Evolutionary conservation across 2,888 invertebrate genomes (phyloP).

Genomic region (Gisinianus flammeolus): DNA sequence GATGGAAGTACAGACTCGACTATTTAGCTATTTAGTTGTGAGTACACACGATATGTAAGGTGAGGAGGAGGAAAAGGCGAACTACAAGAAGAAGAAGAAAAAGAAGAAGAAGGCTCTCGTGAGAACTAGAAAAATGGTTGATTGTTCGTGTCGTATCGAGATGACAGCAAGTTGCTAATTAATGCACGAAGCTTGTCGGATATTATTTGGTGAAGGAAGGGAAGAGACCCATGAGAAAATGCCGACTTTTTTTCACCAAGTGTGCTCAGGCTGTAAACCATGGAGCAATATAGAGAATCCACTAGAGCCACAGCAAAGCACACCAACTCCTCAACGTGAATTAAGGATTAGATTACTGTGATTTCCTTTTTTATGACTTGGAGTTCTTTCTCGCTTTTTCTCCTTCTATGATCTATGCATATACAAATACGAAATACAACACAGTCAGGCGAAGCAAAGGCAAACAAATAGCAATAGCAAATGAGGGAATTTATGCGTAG

Average conservation of each 20-base stretch:
- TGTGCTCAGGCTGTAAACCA: not conserved
- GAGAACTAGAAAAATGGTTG: constrained; percentile 18
- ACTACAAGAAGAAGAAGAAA: not conserved
- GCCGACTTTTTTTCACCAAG: not conserved
- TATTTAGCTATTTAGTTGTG: too few species aligned
- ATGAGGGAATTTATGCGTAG: not conserved
- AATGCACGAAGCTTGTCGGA: constrained; percentile 18
- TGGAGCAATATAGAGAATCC: not conserved
- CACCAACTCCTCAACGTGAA: not conserved
- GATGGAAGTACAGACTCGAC: too few species aligned
- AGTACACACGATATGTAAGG: too few species aligned
- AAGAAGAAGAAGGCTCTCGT: not conserved
- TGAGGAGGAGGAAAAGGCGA: too few species aligned
- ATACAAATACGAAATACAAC: not conserved
- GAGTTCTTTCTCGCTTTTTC: not conserved
- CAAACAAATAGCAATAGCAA: not conserved
- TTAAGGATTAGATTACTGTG: not conserved
- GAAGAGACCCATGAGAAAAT: not conserved
- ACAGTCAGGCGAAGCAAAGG: not conserved
- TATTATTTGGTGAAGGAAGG: constrained; percentile 1
- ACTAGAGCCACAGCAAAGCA: not conserved
- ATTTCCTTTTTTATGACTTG: not conserved
- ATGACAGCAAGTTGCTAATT: constrained; percentile 28
- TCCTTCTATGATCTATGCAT: not conserved
- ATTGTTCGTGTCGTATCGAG: not conserved